Base-by-base conservation (phyloP, 2,797 vertebrate species). In the Lateolabrax maculatus region DNA sequence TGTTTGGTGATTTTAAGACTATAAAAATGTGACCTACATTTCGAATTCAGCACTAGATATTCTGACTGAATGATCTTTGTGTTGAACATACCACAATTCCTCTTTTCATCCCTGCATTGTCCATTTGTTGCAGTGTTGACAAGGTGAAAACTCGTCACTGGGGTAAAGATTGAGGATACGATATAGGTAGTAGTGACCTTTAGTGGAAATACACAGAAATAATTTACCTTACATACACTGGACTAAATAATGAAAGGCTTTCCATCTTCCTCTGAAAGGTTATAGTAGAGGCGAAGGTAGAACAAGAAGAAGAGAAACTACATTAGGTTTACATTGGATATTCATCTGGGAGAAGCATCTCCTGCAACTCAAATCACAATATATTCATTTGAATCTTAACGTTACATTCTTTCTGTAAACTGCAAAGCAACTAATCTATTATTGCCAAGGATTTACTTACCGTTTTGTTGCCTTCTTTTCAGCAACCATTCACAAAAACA, bases 11-110 rank as follows among this genome's bases (percentile, higher is more conserved):
- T 25, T 6, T 11, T 36, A n/a, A n/a, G 37, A 61, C 9, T 27
- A 19, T 9, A 27, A 27, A 27, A 34, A 39, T 46, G 25, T 25
- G 43, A 58, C 11, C 6, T 34, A 60, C 0, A 31, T 2, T 5
- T 56, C 0, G 11, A 51, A 52, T 39, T 6, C 1, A 25, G 6
- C n/a, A 19, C 2, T 0, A 34, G 46, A 57, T 15, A 8, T 23
- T 44, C 36, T 13, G 27, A 15, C 2, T 19, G 31, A 23, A 27
- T 6, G 6, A 23, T 11, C 0, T 61, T 60, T 34, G 11, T 11
- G 5, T 27, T 70, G 12, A 21, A 73, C 89, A 2, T 86, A 96
- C 95, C 95, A 94, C 92, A 48, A 95, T 92, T 65, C 93, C 90
- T 89, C 63, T 84, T 88, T 92, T 90, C 65, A 80, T 68, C 21